Evolutionary conservation across 2,888 invertebrate genomes (phyloP).

Genomic region (Amphipyra tragopoginis): DNA sequence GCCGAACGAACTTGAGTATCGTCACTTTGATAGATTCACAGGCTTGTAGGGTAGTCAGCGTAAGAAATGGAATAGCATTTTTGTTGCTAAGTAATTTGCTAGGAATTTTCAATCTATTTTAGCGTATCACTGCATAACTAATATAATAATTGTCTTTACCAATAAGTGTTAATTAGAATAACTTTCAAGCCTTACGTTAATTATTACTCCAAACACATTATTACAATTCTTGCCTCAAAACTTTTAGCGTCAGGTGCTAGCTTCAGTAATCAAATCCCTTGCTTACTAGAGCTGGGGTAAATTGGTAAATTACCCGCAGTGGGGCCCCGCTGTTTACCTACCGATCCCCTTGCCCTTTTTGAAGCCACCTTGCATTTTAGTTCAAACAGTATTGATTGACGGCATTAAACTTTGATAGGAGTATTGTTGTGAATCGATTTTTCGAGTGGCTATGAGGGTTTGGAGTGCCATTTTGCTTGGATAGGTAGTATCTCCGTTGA

Average conservation of each 20-base stretch:
- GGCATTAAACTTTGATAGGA: slow-evolving; percentile 67
- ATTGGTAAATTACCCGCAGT: slow-evolving; percentile 84
- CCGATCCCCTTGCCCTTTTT: slow-evolving; percentile 73
- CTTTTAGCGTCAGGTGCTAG: slow-evolving; percentile 30
- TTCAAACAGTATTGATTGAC: slow-evolving; percentile 74
- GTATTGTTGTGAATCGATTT: slow-evolving; percentile 49
- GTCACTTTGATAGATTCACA: no score
- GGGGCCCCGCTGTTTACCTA: slow-evolving; percentile 76
- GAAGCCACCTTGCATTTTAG: slow-evolving; percentile 73
- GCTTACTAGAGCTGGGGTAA: slow-evolving; percentile 72
- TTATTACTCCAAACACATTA: neutral
- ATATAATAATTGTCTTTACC: no score
- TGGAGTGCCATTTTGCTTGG: slow-evolving; percentile 3
- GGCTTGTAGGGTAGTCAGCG: no score
- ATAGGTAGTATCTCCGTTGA: slow-evolving; percentile 9
- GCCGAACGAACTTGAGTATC: no score
- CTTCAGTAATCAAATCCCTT: slow-evolving; percentile 42
- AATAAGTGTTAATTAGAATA: no score
- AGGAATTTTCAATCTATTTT: no score
- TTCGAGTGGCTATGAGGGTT: slow-evolving; percentile 29
- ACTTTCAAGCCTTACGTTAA: no score
- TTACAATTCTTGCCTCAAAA: slow-evolving; percentile 3
- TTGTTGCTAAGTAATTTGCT: no score
- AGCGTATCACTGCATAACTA: no score
- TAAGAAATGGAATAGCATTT: no score